phyloP scores from a whole-genome alignment of 2,888 invertebrate species.

The Beris chalybata region DNA sequence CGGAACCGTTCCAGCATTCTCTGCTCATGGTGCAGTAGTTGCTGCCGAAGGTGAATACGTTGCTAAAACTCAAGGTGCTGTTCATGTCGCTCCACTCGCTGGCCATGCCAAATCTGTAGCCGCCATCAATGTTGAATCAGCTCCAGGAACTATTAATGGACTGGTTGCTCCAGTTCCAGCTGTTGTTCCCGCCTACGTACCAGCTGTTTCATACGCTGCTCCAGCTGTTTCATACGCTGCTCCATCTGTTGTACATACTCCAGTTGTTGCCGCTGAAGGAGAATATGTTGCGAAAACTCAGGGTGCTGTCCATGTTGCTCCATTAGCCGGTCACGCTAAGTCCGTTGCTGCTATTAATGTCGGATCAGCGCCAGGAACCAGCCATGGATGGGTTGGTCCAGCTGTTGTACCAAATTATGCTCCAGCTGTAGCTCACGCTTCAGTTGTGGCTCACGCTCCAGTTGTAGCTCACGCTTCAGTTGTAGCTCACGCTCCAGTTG shows the following conservation, averaged over 20 bases:
- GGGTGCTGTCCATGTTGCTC: constrained; percentile 58
- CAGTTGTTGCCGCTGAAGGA: constrained; percentile 26
- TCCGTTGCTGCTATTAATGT: constrained; percentile 53
- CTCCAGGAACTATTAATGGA: constrained; percentile 55
- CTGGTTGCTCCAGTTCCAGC: neutral
- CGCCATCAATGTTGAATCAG: constrained; percentile 56
- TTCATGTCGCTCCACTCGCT: constrained; percentile 58
- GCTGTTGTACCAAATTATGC: constrained; percentile 8
- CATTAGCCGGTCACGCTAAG: constrained; percentile 55
- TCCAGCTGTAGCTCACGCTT: constrained; percentile 7
- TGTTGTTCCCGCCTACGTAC: too few relatives aligned
- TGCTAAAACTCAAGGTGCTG: constrained; percentile 57
- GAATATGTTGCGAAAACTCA: constrained; percentile 55
- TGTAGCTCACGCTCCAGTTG: neutral
- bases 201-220: neutral
- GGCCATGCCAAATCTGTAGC: constrained; percentile 51
- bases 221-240: constrained; percentile 39
- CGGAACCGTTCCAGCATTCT: constrained; percentile 26
- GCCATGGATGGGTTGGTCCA: neutral
- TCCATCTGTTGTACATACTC: neutral
- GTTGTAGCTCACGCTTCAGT: neutral
- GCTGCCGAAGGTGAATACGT: constrained; percentile 43
- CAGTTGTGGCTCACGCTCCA: constrained; percentile 7
- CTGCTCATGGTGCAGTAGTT: constrained; percentile 38
- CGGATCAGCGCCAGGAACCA: constrained; percentile 58